Evolutionary conservation across 2,888 invertebrate genomes (phyloP).

Genomic region (Yponomeuta sedellus): DNA sequence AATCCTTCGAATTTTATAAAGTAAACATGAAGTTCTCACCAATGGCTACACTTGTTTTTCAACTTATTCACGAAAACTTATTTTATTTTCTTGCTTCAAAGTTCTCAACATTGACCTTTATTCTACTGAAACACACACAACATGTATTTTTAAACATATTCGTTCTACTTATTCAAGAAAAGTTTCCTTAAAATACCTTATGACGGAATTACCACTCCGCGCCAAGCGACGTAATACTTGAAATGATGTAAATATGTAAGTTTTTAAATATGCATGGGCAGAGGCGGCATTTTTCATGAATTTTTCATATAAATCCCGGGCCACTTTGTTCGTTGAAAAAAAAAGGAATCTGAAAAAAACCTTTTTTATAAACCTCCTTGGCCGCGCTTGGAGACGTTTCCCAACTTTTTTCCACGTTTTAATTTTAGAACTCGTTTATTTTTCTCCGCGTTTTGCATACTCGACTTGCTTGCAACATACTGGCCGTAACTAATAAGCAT

Average conservation of each 20-base stretch:
- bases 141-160: not conserved
- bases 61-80: too few species aligned
- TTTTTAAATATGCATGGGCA: slow-evolving; percentile 24
- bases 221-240: slow-evolving; percentile 18
- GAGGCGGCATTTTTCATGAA: slow-evolving; percentile 28
- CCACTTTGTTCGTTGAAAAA: slow-evolving; percentile 18
- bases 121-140: too few species aligned
- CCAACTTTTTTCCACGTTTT: not conserved
- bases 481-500: not conserved
- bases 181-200: not conserved
- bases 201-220: slow-evolving; percentile 15
- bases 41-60: too few species aligned
- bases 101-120: too few species aligned
- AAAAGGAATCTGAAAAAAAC: not conserved
- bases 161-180: not conserved
- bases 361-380: slow-evolving; percentile 11
- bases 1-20: too few species aligned
- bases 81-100: too few species aligned
- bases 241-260: slow-evolving; percentile 16
- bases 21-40: too few species aligned
- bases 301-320: slow-evolving; percentile 28
- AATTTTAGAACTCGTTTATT: not conserved
- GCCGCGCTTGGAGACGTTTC: not conserved
- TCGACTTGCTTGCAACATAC: not conserved
- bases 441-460: not conserved